phyloP scores from a whole-genome alignment of 2,797 vertebrate genomes.

The Cheirogaleus major region DNA sequence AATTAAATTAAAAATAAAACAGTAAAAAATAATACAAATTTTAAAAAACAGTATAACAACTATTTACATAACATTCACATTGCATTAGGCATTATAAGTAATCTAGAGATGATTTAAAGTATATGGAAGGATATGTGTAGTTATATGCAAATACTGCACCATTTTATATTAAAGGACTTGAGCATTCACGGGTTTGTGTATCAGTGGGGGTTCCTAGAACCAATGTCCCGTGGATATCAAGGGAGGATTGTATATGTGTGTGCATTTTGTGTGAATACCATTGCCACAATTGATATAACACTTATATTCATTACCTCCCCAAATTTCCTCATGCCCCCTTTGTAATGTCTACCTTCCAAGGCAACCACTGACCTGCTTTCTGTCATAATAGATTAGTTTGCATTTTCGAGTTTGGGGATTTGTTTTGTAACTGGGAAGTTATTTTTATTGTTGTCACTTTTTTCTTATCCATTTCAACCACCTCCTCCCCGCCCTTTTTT shows the following conservation, averaged over 20 bases:
- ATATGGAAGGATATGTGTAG: not conserved
- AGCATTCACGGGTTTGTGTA: not conserved
- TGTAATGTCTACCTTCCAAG: not conserved
- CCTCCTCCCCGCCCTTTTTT: not conserved
- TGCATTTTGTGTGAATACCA: not conserved
- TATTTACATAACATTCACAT: not conserved
- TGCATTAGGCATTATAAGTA: not conserved
- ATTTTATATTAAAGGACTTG: not conserved
- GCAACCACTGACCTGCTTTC: too few species aligned
- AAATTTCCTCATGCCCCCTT: not conserved
- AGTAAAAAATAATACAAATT: too few species aligned
- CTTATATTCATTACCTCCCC: not conserved
- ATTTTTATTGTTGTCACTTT: slow-evolving; percentile 11
- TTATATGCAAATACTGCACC: not conserved
- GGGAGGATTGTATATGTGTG: not conserved
- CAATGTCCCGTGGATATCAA: not conserved
- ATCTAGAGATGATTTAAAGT: not conserved
- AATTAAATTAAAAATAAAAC: not conserved
- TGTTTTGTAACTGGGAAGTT: not conserved
- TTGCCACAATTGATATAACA: not conserved
- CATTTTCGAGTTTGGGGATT: not conserved
- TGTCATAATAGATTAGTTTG: not conserved
- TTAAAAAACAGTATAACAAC: not conserved
- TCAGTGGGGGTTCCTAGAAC: not conserved
- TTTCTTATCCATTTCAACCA: not conserved